A percentile compares a stretch with the other conserved stretches of the same genome.
Conservation (phyloP, 1,140 invertebrate genomes). For the Drosophila neocordata region DNA sequence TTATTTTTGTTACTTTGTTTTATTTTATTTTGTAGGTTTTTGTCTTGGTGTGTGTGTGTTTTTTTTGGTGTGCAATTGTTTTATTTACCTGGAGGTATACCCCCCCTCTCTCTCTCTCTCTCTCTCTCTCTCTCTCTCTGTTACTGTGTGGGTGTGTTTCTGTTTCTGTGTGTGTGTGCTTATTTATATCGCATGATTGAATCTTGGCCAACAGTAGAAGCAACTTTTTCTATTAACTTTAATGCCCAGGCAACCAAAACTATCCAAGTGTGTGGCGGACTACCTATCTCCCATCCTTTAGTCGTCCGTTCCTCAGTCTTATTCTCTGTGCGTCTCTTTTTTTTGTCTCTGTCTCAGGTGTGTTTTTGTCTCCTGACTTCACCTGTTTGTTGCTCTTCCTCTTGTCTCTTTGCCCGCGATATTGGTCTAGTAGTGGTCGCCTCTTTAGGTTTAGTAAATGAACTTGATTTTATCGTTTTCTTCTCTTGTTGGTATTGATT, state of each 20-base stretch:
- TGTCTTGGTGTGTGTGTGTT: slow-evolving; percentile 26
- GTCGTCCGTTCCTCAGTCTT: neutral
- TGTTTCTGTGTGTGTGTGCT: slow-evolving; percentile 57
- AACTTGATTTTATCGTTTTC: slow-evolving; percentile 79
- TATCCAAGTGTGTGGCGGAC: slow-evolving; percentile 48
- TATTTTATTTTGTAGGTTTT: slow-evolving; percentile 26
- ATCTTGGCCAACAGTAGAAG: slow-evolving; percentile 72
- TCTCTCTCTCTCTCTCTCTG: neutral
- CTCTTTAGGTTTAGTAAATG: slow-evolving; percentile 66
- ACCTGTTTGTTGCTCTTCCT: slow-evolving; percentile 41
- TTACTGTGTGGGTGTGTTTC: slow-evolving; percentile 30
- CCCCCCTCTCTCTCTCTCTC: slow-evolving; percentile 14
- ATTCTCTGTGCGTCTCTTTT: slow-evolving; percentile 10
- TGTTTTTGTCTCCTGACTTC: slow-evolving; percentile 42
- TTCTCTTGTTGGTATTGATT: slow-evolving; percentile 67
- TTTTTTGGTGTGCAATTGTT: slow-evolving; percentile 68
- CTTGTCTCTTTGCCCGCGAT: slow-evolving; percentile 9
- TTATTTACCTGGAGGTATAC: slow-evolving; percentile 69
- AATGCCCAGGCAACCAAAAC: slow-evolving; percentile 62
- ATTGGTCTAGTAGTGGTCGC: slow-evolving; percentile 27
- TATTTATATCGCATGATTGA: slow-evolving; percentile 81
- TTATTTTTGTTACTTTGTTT: slow-evolving; percentile 40
- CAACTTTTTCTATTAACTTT: slow-evolving; percentile 81
- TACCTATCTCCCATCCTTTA: neutral
- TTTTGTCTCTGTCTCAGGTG: slow-evolving; percentile 30